Evolutionary conservation across 2,888 invertebrate genomes (phyloP).

Genomic region (Choreutis nemorana): DNA sequence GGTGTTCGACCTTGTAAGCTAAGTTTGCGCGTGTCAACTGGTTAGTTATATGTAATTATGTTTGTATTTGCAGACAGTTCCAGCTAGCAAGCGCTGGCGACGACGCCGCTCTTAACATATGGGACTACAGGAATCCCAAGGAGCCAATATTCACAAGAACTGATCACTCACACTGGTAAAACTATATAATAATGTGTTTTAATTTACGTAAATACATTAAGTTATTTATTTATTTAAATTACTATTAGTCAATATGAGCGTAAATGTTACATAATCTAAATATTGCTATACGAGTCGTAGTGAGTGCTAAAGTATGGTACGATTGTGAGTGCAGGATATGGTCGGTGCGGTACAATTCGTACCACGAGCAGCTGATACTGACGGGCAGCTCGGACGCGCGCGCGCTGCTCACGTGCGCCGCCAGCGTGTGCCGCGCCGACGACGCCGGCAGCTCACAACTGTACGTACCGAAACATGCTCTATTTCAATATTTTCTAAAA

Average conservation of each 20-base stretch:
- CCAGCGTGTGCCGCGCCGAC: slow-evolving; percentile 84
- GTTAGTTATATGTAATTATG: too few species aligned
- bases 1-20: too few species aligned
- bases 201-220: too few species aligned
- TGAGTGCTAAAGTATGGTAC: too few species aligned
- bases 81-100: slow-evolving; percentile 94
- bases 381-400: slow-evolving; percentile 95
- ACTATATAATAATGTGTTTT: not conserved
- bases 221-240: too few species aligned
- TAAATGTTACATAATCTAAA: too few species aligned
- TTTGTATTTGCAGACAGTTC: slow-evolving; percentile 69
- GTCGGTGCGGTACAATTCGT: slow-evolving; percentile 94
- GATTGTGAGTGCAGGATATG: slow-evolving; percentile 76
- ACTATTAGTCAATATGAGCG: too few species aligned
- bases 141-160: slow-evolving; percentile 81
- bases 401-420: slow-evolving; percentile 87
- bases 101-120: slow-evolving; percentile 93
- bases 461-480: too few species aligned
- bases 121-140: slow-evolving; percentile 89
- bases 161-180: slow-evolving; percentile 87
- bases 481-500: too few species aligned
- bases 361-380: slow-evolving; percentile 94
- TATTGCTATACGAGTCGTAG: too few species aligned
- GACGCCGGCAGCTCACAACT: slow-evolving; percentile 46
- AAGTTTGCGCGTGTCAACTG: too few species aligned